Percentiles rank a stretch among this genome's conserved stretches.
Conservation (phyloP, 2,797 vertebrate genomes). For the Cirrhinus molitorella region DNA sequence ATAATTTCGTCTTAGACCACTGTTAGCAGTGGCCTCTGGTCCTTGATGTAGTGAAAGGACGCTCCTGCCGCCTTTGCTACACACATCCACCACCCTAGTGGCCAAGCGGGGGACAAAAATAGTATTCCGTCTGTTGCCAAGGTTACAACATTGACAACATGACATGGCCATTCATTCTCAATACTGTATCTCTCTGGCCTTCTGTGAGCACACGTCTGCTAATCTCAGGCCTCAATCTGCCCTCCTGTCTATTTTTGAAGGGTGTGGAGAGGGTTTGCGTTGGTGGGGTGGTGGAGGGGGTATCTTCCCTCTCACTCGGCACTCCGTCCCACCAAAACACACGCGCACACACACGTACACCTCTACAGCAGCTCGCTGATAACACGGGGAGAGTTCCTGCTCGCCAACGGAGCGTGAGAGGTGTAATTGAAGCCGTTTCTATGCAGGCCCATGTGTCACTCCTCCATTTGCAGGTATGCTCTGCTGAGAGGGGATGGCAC, state of each 20-base stretch:
- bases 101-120: constrained; percentile 80
- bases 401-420: constrained; percentile 61
- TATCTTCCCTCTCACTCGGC: constrained; percentile 27
- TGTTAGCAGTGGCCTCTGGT: constrained; percentile 7
- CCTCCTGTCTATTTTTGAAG: constrained; percentile 80
- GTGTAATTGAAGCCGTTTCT: constrained; percentile 74
- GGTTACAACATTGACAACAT: constrained; percentile 89
- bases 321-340: constrained; percentile 23
- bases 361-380: constrained; percentile 66
- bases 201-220: constrained; percentile 86
- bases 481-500: constrained; percentile 57
- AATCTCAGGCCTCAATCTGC: constrained; percentile 87
- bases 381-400: constrained; percentile 65
- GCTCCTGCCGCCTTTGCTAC: constrained; percentile 60
- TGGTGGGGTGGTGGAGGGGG: constrained; percentile 66
- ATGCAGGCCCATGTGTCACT: constrained; percentile 74
- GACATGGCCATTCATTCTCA: constrained; percentile 85
- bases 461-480: constrained; percentile 75
- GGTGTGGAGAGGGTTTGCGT: constrained; percentile 53
- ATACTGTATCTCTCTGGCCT: constrained; percentile 87
- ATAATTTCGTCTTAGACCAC: background rate
- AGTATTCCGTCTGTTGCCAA: constrained; percentile 87
- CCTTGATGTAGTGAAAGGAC: constrained; percentile 9
- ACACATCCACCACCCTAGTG: constrained; percentile 67
- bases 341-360: constrained; percentile 48